These are phyloP conservation scores for Sesia apiformis DNA, from an alignment of 2,888 invertebrate genomes.

Conservation along the genomic window DNA sequence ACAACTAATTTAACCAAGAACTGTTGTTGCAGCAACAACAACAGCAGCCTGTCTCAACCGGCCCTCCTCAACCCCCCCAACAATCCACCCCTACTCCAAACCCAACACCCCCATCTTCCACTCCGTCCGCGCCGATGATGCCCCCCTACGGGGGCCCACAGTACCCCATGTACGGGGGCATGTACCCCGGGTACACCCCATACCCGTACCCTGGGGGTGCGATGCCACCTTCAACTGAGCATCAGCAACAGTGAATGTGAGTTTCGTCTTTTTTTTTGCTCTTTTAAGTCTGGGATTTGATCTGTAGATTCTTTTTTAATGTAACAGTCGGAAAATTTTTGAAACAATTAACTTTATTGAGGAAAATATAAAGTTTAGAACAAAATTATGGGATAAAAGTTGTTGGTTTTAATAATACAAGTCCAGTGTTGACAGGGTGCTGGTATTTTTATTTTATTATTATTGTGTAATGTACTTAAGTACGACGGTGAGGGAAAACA, in stretches of 20 bases:
- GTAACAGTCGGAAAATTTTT: too few species aligned
- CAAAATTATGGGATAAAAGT: too few species aligned
- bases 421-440: too few species aligned
- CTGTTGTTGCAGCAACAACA: not conserved
- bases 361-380: too few species aligned
- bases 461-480: too few species aligned
- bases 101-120: slow-evolving; percentile 12
- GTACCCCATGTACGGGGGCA: slow-evolving; percentile 51
- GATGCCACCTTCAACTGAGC: slow-evolving; percentile 19
- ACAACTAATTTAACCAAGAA: too few species aligned
- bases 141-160: slow-evolving; percentile 26
- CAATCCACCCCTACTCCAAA: slow-evolving; percentile 15
- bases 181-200: slow-evolving; percentile 46
- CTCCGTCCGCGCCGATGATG: slow-evolving; percentile 13
- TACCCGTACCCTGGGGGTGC: slow-evolving; percentile 34
- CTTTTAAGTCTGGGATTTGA: slow-evolving; percentile 11
- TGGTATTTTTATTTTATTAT: too few species aligned
- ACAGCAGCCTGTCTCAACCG: not conserved
- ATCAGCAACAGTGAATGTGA: slow-evolving; percentile 43
- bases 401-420: too few species aligned
- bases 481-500: too few species aligned
- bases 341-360: too few species aligned
- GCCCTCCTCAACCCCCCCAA: slow-evolving; percentile 12
- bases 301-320: not conserved
- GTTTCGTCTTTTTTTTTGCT: slow-evolving; percentile 17